Evolutionary conservation across 2,113 vertebrate genomes (phyloP), one percentile per base, ranked within the genome.

Genomic region (Naja naja): DNA sequence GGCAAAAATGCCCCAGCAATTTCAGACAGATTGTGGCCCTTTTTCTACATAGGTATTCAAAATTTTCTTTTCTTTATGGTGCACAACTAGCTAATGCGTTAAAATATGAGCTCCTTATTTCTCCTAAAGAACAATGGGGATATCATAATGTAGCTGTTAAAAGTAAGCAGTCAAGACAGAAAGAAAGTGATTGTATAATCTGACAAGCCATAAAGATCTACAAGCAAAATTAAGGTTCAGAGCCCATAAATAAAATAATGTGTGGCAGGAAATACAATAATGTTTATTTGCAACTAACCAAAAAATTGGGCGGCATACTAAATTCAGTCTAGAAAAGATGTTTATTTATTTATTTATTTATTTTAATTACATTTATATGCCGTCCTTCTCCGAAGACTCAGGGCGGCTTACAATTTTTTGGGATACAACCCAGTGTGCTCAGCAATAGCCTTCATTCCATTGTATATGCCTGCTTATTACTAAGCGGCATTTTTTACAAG

Each of bases 301-400:
- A 85, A 58, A 96, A 95, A 93, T 94, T 91, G 94, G 53, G 93
- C 89, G 87, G 74, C 92, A 94, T 91, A 95, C 56, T 96, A 85
- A 92, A 94, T 94, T 94, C 87, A 87, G n/a, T 4, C 12, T 64
- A 91, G 90, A 60, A 95, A 58, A 95, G 94, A 95, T 20, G 47
- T 20, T 20, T n/a, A n/a, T n/a, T n/a, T n/a, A n/a, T n/a, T n/a
- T n/a, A n/a, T n/a, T n/a, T n/a, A n/a, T n/a, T n/a, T n/a, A n/a
- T n/a, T n/a, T n/a, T n/a, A n/a, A n/a, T n/a, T n/a, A n/a, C n/a
- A n/a, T n/a, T n/a, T n/a, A n/a, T n/a, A n/a, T n/a, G n/a, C n/a
- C n/a, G n/a, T n/a, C n/a, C n/a, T n/a, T n/a, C n/a, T n/a, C n/a
- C n/a, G n/a, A n/a, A n/a, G n/a, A n/a, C n/a, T n/a, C n/a, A n/a